Conservation (phyloP, 2,113 vertebrate genomes). For the Nestor notabilis region DNA sequence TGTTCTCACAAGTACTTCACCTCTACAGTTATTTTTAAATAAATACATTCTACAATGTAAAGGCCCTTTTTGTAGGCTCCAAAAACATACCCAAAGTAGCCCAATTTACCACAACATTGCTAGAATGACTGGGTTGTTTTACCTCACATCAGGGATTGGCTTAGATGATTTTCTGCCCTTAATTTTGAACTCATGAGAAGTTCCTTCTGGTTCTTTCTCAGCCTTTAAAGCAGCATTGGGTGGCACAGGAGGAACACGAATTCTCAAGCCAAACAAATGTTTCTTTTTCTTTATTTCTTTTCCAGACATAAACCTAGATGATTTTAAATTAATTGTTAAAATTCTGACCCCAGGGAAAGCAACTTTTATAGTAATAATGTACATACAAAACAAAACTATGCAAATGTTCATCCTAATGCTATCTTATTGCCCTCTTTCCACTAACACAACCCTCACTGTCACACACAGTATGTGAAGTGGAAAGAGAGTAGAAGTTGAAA, state of each 20-base stretch:
- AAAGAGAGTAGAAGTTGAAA: background rate
- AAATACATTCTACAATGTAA: background rate
- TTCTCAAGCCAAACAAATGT: constrained; percentile 95
- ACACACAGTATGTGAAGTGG: background rate
- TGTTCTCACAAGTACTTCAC: background rate
- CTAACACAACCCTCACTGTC: background rate
- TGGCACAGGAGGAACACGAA: constrained; percentile 93
- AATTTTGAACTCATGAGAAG: constrained; percentile 94
- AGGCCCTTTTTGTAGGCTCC: background rate
- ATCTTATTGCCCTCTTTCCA: background rate
- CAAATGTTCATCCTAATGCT: background rate
- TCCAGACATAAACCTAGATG: constrained; percentile 95
- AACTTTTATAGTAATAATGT: background rate
- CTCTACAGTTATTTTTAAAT: background rate
- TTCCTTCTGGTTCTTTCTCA: constrained; percentile 87
- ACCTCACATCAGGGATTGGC: constrained; percentile 83
- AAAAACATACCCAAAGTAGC: background rate
- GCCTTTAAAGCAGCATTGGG: constrained; percentile 85
- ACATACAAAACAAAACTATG: background rate
- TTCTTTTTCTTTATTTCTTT: constrained; percentile 99
- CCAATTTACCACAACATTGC: background rate
- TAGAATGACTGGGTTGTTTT: constrained; percentile 47
- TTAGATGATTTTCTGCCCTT: constrained; percentile 94
- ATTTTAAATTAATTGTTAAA: constrained; percentile 18
- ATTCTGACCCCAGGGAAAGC: background rate